phyloP scores from a whole-genome alignment of 2,888 invertebrate genomes.

The Mythimna pallens region DNA sequence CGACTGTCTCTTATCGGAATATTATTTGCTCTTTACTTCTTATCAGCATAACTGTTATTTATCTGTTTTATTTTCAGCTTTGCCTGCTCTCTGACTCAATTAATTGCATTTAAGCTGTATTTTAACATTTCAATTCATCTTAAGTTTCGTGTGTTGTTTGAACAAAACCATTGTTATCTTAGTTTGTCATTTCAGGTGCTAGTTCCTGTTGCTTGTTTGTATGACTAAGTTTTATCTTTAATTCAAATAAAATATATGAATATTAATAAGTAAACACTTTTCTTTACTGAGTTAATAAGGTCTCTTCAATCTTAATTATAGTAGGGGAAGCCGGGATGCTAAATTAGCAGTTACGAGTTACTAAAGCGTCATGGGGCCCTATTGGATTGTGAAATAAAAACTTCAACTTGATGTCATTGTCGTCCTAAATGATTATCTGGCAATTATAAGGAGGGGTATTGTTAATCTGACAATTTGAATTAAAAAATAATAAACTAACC shows the following conservation, averaged over 20 bases:
- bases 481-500: no score
- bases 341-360: no score
- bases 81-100: conserved; percentile 58
- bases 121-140: conserved; percentile 36
- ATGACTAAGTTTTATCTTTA: conserved; percentile 64
- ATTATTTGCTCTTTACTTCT: conserved; percentile 68
- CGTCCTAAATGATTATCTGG: no score
- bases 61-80: conserved; percentile 53
- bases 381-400: no score
- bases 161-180: conserved; percentile 54
- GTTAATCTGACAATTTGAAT: no score
- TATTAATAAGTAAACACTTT: conserved; percentile 21
- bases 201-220: conserved; percentile 70
- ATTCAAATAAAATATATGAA: conserved; percentile 57
- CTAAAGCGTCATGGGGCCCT: no score
- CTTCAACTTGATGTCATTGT: no score
- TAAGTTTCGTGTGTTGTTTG: conserved; percentile 25
- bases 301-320: neutral
- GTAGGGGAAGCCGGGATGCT: no score
- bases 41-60: conserved; percentile 62
- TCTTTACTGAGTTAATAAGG: neutral
- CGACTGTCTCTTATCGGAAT: conserved; percentile 71
- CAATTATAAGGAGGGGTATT: no score
- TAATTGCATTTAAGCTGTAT: conserved; percentile 64
- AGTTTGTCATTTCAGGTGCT: conserved; percentile 69